Evolutionary conservation across 1,140 invertebrate genomes (phyloP).

Genomic region (Mycetomoellerius zeteki): DNA sequence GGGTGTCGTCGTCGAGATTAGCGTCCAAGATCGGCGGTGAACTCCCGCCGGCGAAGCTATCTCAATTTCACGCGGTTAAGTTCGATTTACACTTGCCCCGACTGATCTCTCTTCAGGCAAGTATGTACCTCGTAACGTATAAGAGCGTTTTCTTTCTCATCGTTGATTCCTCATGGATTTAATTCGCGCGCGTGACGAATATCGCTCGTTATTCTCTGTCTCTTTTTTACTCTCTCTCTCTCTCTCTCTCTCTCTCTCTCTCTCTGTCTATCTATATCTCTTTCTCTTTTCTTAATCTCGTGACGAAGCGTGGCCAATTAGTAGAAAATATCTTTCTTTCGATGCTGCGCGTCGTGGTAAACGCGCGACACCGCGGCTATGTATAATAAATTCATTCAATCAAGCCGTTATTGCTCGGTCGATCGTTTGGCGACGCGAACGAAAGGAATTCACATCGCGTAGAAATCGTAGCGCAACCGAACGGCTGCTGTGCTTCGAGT

Average conservation of each 20-base stretch:
- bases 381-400: slow-evolving; percentile 35
- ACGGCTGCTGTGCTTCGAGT: slow-evolving; percentile 73
- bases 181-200: slow-evolving; percentile 34
- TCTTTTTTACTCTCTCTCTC: slow-evolving; percentile 7
- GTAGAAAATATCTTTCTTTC: slow-evolving; percentile 44
- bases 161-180: slow-evolving; percentile 53
- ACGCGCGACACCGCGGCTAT: neutral
- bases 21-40: slow-evolving; percentile 22
- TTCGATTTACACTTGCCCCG: slow-evolving; percentile 76
- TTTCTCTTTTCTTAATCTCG: neutral
- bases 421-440: slow-evolving; percentile 63
- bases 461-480: slow-evolving; percentile 71
- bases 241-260: slow-evolving; percentile 15
- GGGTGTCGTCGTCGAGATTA: slow-evolving; percentile 44
- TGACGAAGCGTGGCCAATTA: slow-evolving; percentile 41
- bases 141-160: slow-evolving; percentile 62
- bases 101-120: slow-evolving; percentile 75
- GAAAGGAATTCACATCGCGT: slow-evolving; percentile 47
- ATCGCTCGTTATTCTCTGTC: slow-evolving; percentile 4
- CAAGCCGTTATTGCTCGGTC: neutral
- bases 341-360: slow-evolving; percentile 21
- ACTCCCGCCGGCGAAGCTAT: slow-evolving; percentile 66
- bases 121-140: slow-evolving; percentile 67
- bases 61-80: slow-evolving; percentile 66
- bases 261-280: neutral